Conservation (phyloP, 2,888 invertebrate species). For the Sipunculus nudus region DNA sequence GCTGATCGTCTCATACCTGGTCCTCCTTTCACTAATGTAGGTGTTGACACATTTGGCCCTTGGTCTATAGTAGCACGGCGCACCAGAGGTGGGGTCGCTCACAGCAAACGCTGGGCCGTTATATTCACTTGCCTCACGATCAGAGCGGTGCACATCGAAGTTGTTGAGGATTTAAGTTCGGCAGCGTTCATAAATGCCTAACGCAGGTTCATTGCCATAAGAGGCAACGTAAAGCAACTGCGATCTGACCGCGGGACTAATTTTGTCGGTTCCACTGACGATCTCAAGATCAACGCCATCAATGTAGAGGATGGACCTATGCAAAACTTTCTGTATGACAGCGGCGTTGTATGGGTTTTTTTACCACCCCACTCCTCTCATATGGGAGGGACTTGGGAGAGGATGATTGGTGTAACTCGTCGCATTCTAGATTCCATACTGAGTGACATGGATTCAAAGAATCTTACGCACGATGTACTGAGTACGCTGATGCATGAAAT, state of each 20-base stretch:
- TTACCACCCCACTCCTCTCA: slow-evolving; percentile 4
- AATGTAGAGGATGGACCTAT: too few relatives aligned
- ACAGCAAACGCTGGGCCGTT: background rate
- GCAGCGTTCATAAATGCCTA: slow-evolving; percentile 3
- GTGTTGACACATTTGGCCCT: background rate
- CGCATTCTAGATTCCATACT: background rate
- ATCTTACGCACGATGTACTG: background rate
- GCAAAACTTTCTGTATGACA: background rate
- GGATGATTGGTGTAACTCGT: background rate
- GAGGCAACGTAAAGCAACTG: background rate
- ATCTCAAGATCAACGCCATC: background rate
- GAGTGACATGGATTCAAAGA: too few relatives aligned
- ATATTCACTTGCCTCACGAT: background rate
- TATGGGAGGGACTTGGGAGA: background rate
- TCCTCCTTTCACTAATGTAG: background rate
- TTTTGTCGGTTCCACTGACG: background rate
- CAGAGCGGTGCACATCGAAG: slow-evolving; percentile 9
- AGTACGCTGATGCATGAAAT: background rate
- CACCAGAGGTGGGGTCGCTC: background rate
- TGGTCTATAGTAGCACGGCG: background rate
- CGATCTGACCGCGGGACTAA: slow-evolving; percentile 8
- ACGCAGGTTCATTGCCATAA: slow-evolving; percentile 4
- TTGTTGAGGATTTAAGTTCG: background rate
- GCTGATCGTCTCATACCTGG: background rate
- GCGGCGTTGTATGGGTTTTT: background rate